Base-by-base conservation (phyloP, 2,113 vertebrate genomes). In the Cairina moschata region DNA sequence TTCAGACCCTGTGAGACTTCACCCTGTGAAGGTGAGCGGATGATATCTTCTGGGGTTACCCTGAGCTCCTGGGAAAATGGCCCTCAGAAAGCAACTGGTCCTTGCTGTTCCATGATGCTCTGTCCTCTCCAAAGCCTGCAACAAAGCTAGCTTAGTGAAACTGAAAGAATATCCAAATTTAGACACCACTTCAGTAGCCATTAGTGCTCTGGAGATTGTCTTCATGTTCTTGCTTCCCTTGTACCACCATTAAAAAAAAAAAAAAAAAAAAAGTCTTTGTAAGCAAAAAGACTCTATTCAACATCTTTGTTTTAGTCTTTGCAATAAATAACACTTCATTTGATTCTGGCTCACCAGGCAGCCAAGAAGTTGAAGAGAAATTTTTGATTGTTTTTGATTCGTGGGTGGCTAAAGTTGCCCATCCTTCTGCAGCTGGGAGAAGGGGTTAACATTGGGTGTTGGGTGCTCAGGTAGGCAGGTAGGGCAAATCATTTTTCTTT, bases 11-110 rank as follows among this genome's bases (percentile, higher is more conserved):
- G 21, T 28, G 34, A 48, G 60, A 44, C 32, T 65, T 65, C 50
- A 66, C 17, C 8, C 13, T 69, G 31, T 11, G 0, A 44, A 44
- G 1, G 20, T 11, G 31, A 73, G 25, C 23, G 4, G 13, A 34
- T 46, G 32, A 13, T 15, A 62, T 55, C 29, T 48, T n/a, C 62
- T 67, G 44, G 7, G 13, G 29, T 55, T 60, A 60, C 14, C 31
- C 34, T 52, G 22, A 36, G n/a, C 32, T 56, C 62, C 77, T 63
- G 40, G 29, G 55, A 34, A 11, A 3, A 28, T 7, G 18, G 4
- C 42, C 29, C 34, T 60, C 44, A 60, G 85, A 67, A 31, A 69
- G 32, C 46, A 71, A 23, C 56, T 54, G 25, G 13, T 13, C 25
- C 26, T 54, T 54, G 23, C 52, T 54, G 52, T 23, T 54, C 52